Evolutionary conservation across 2,888 invertebrate genomes (phyloP).

Genomic region (Strigamia maritima): DNA sequence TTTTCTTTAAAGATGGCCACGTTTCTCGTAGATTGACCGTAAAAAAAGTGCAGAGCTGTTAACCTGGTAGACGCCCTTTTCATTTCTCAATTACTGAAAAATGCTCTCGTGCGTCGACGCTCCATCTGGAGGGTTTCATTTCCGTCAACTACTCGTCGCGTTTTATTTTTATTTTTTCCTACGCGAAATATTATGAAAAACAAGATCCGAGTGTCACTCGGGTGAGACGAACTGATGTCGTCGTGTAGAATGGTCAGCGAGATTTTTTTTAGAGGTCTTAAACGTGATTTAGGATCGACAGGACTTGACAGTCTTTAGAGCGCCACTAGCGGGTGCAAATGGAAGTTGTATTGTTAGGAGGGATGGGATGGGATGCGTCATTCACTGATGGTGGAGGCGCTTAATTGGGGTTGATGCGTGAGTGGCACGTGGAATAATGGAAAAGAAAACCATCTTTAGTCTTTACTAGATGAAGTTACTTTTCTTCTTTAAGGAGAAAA

Average conservation of each 20-base stretch:
- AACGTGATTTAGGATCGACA: not conserved
- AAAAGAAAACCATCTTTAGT: not conserved
- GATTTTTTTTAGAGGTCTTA: not conserved
- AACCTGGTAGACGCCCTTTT: not conserved
- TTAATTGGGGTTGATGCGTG: conserved; percentile 8
- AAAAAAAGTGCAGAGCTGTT: not conserved
- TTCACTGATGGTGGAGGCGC: not conserved
- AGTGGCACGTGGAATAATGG: not conserved
- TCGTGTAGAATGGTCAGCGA: not conserved
- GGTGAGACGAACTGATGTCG: not conserved
- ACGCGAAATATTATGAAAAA: not conserved
- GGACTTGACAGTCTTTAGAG: not conserved
- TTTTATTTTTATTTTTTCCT: not conserved
- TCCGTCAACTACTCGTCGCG: not conserved
- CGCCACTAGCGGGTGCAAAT: conserved; percentile 3
- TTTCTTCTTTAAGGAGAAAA: not conserved
- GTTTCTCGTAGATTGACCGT: conserved; percentile 11
- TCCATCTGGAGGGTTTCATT: not conserved
- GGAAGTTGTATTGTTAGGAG: not conserved
- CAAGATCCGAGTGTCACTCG: not conserved
- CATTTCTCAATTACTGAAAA: conserved; percentile 6
- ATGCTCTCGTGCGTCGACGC: not conserved
- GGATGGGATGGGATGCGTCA: not conserved
- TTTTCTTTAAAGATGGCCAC: not conserved
- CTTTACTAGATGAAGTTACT: not conserved